Base-by-base conservation (phyloP, 2,888 invertebrate species). In the Thera obeliscata region DNA sequence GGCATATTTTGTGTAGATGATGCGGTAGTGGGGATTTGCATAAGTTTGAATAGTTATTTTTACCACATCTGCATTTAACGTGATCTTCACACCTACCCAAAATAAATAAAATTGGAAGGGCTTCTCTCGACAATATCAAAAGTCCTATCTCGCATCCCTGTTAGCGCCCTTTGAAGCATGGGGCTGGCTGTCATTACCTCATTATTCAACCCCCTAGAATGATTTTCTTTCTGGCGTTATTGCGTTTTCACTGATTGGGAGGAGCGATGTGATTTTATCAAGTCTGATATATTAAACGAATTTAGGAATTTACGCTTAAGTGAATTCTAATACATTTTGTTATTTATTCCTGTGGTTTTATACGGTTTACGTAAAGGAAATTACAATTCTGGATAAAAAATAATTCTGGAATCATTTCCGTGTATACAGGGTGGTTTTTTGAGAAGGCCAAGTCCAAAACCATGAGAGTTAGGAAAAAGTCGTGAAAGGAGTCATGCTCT, bases 81-180 rank as follows among this genome's bases (percentile, higher is more conserved):
- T 0, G 3, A 38, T 54, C 33, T 48, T 49, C 41, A 55, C 22
- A 56, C 63, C 22, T 61, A 49, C 52, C 61, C 48, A 52, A 56
- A 67, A 72, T 50, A 73, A 65, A 66, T 66, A 70, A 61, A 67
- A 71, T 58, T 68, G 70, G 65, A 57, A 59, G 67, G 66, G 60
- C 63, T 60, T 63, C 61, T 59, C 66, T 63, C 61, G 68, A 69
- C 71, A 67, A 70, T 74, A 74, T 73, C 73, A 64, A 62, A 64
- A 58, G 67, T 61, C 68, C 68, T 71, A 71, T 73, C 73, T 70
- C 54, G 11, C 59, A 50, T 57, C 49, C 58, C 59, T 52, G 63
- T 63, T 65, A 63, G 60, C 65, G 56, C 69, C 62, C 69, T 55
- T 62, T 49, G 35, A 64, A 22, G 43, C 66, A 64, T 43, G 54